These are phyloP conservation scores for Trichosurus vulpecula DNA, from an alignment of 2,797 vertebrate genomes.

Conservation along the genomic window DNA sequence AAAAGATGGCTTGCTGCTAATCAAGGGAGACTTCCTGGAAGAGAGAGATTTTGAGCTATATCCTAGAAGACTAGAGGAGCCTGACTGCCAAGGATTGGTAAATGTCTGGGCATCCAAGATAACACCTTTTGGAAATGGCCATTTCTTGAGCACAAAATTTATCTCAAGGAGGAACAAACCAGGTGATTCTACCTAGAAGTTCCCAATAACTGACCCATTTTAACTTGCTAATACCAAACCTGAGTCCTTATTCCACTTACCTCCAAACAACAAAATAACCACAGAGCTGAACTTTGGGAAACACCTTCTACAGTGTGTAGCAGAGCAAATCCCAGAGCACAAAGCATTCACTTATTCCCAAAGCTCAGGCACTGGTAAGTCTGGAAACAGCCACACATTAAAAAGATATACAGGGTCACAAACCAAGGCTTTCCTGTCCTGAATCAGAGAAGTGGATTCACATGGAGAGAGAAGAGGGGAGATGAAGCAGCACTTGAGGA, in stretches of 20 bases:
- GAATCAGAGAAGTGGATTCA: background rate
- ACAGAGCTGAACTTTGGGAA: slow-evolving; percentile 14
- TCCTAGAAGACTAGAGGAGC: slow-evolving; percentile 29
- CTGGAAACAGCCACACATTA: background rate
- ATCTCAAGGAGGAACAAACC: slow-evolving; percentile 43
- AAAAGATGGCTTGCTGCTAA: background rate
- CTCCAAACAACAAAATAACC: slow-evolving; percentile 43
- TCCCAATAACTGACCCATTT: slow-evolving; percentile 28
- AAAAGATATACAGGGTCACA: background rate
- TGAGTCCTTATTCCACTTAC: background rate
- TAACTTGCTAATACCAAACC: slow-evolving; percentile 37
- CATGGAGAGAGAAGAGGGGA: background rate
- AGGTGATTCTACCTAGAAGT: slow-evolving; percentile 1
- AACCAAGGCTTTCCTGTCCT: background rate
- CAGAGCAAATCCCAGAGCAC: slow-evolving; percentile 35
- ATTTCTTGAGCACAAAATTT: slow-evolving; percentile 27
- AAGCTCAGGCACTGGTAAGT: slow-evolving; percentile 26
- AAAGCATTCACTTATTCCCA: slow-evolving; percentile 42
- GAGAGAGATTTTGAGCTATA: slow-evolving; percentile 10
- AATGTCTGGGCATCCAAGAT: slow-evolving; percentile 12
- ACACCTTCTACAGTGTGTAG: slow-evolving; percentile 15
- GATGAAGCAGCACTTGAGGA: background rate
- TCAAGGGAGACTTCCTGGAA: slow-evolving; percentile 40
- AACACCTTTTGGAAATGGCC: slow-evolving; percentile 37
- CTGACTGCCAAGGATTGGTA: background rate